Conservation (phyloP, 2,888 invertebrate species). For the Vandiemenella viatica region DNA sequence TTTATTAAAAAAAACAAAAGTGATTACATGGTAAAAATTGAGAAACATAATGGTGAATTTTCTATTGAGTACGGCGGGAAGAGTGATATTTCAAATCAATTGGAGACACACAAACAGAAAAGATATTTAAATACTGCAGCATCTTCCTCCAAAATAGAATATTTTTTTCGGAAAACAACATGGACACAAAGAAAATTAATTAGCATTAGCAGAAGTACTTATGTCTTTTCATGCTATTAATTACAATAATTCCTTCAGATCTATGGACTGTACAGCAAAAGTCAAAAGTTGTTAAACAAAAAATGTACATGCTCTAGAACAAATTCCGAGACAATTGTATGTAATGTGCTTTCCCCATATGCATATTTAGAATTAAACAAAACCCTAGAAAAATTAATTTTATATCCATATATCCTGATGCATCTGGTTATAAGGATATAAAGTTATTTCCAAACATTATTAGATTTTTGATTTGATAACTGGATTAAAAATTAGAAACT, state of each 20-base stretch:
- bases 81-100: background rate
- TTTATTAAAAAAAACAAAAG: background rate
- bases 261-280: background rate
- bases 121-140: background rate
- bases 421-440: background rate
- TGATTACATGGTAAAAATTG: background rate
- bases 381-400: background rate
- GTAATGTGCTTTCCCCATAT: conserved; percentile 3
- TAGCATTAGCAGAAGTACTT: background rate
- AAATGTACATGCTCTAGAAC: background rate
- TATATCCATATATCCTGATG: background rate
- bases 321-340: conserved; percentile 3
- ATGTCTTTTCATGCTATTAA: background rate
- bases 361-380: background rate
- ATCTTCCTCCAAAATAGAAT: background rate
- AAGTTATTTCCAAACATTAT: background rate
- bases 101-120: background rate
- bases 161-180: background rate
- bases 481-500: background rate
- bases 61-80: background rate
- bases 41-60: background rate
- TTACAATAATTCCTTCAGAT: conserved; percentile 1
- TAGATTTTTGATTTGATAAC: background rate
- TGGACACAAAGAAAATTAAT: background rate
- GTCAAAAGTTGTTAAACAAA: conserved; percentile 5